Evolutionary conservation across 2,113 vertebrate species (phyloP).

Genomic region (Zootoca vivipara): DNA sequence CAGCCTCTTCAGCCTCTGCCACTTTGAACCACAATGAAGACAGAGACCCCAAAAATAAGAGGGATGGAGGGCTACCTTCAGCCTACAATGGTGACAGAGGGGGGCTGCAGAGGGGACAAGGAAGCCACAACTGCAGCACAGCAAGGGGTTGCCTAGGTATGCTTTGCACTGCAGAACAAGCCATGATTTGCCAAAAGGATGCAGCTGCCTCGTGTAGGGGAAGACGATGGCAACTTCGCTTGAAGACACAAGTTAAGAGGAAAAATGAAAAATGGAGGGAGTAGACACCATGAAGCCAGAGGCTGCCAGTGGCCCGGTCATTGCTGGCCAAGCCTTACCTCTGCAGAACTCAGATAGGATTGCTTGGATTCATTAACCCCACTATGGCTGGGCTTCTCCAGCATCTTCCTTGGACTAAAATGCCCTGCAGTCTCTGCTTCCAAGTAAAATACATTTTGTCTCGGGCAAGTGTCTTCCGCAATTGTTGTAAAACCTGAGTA

Average conservation of each 20-base stretch:
- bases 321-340: too few relatives aligned
- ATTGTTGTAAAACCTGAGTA: not conserved
- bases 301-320: not conserved
- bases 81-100: too few relatives aligned
- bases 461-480: too few relatives aligned
- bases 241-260: not conserved
- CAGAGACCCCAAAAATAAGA: not conserved
- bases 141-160: rapidly evolving
- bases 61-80: not conserved
- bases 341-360: too few relatives aligned
- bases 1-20: not conserved
- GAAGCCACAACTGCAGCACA: not conserved
- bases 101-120: rapidly evolving
- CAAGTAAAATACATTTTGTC: not conserved
- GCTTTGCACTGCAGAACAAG: too few relatives aligned
- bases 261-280: not conserved
- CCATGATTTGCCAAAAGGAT: not conserved
- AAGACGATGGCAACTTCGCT: not conserved
- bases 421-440: rapidly evolving
- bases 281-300: not conserved
- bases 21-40: not conserved
- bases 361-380: not conserved
- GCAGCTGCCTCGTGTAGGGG: not conserved
- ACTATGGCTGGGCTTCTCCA: too few relatives aligned
- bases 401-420: not conserved